A percentile compares a stretch with the other conserved stretches of the same genome.
These are phyloP conservation scores for Colletes collaris DNA, from an alignment of 2,888 invertebrate species.

Conservation along the genomic window DNA sequence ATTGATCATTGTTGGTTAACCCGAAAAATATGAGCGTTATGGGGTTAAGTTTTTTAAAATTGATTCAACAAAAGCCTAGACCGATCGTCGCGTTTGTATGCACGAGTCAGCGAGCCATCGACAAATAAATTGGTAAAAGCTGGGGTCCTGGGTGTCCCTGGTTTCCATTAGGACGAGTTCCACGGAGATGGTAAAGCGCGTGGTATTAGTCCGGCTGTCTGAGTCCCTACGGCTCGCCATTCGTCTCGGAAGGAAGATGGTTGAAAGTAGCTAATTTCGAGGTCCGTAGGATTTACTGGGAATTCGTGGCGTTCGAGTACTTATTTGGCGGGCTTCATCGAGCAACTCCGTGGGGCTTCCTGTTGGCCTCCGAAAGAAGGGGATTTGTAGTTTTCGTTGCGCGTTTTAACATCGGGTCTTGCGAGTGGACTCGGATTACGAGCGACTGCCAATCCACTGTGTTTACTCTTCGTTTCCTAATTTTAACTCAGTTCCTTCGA, in stretches of 20 bases:
- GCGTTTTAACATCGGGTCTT: neutral
- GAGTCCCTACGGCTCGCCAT: slow-evolving; percentile 44
- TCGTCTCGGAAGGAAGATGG: slow-evolving; percentile 60
- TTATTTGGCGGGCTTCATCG: slow-evolving; percentile 43
- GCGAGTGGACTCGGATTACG: no score
- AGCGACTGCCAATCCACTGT: no score
- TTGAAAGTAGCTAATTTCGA: slow-evolving; percentile 66
- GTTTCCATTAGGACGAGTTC: slow-evolving; percentile 60
- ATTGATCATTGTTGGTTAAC: no score
- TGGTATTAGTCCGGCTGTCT: slow-evolving; percentile 57
- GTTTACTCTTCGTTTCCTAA: no score
- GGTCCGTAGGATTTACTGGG: slow-evolving; percentile 41
- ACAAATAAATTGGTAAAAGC: slow-evolving; percentile 68
- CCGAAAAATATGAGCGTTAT: no score
- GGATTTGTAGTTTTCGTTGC: slow-evolving; percentile 20
- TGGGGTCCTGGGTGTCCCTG: slow-evolving; percentile 53
- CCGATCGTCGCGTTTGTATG: slow-evolving; percentile 4
- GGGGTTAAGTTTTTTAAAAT: no score
- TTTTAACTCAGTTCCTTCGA: no score
- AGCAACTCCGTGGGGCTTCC: slow-evolving; percentile 17
- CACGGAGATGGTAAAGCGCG: slow-evolving; percentile 38
- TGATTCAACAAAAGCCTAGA: neutral
- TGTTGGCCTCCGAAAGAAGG: slow-evolving; percentile 3
- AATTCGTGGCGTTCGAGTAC: slow-evolving; percentile 24
- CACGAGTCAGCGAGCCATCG: slow-evolving; percentile 44